Conservation (phyloP, 2,797 vertebrate species). For the Rhodeus uyekii region DNA sequence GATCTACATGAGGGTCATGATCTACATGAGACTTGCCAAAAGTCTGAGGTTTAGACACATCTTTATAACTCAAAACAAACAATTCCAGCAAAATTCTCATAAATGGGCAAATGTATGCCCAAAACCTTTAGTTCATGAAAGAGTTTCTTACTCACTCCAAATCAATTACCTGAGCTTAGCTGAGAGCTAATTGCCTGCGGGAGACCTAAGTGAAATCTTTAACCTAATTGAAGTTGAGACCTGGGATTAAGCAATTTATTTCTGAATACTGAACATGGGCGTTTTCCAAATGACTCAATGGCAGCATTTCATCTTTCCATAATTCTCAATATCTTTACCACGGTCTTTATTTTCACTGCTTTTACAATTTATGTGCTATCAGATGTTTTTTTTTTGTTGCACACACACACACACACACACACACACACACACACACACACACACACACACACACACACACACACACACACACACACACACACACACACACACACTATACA, state of each 20-base stretch:
- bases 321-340: neutral
- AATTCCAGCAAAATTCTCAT: neutral
- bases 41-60: neutral
- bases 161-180: slow-evolving; percentile 48
- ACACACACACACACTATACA: neutral
- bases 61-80: neutral
- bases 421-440: neutral
- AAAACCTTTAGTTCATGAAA: slow-evolving; percentile 7
- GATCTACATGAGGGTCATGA: neutral
- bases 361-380: neutral
- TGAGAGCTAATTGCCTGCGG: slow-evolving; percentile 38
- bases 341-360: neutral
- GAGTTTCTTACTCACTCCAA: slow-evolving; percentile 51
- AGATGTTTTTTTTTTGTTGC: neutral
- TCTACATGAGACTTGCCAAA: no score
- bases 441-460: no score
- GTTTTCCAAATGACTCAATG: slow-evolving; percentile 22
- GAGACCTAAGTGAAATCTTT: slow-evolving; percentile 46
- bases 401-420: neutral
- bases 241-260: slow-evolving; percentile 46
- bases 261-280: slow-evolving; percentile 32
- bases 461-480: neutral
- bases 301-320: neutral
- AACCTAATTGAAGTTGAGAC: slow-evolving; percentile 52
- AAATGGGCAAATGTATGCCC: neutral